These are phyloP conservation scores for Hyposoter dolosus DNA, from an alignment of 2,888 invertebrate genomes.

Conservation along the genomic window DNA sequence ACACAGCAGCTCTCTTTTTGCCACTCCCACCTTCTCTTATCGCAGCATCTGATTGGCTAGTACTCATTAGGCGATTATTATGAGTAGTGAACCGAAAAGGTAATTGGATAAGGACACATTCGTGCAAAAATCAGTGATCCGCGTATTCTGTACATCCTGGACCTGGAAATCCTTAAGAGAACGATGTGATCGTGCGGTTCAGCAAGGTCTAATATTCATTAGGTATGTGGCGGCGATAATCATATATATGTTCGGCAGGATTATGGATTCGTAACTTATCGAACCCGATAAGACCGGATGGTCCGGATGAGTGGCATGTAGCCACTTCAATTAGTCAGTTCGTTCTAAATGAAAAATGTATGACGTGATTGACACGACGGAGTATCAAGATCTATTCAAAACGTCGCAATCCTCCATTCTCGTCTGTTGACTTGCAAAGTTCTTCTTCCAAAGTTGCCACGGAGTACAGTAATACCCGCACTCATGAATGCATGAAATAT, in stretches of 20 bases:
- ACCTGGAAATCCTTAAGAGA: too few species aligned
- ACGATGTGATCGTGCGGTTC: background rate
- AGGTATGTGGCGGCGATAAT: background rate
- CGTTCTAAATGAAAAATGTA: background rate
- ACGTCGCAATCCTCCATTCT: background rate
- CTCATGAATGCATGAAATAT: background rate
- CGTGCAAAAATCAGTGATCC: too few species aligned
- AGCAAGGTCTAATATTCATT: background rate
- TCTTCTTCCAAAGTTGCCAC: background rate
- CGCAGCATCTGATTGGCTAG: background rate
- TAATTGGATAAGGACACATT: background rate
- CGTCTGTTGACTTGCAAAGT: background rate
- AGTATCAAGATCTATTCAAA: background rate
- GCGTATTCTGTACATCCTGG: too few species aligned
- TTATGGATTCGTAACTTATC: background rate
- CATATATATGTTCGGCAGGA: background rate
- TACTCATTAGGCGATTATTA: background rate
- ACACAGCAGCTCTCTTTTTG: background rate
- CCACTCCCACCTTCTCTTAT: constrained; percentile 1
- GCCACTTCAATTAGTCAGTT: background rate
- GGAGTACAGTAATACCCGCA: background rate
- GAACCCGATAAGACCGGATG: background rate
- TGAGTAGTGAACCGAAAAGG: background rate
- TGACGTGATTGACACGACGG: background rate
- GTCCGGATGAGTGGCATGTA: background rate